A percentile compares a stretch with the other conserved stretches of the same genome.
These are phyloP conservation scores for Oegoconia quadripuncta DNA, from an alignment of 2,888 invertebrate genomes.

Conservation along the genomic window DNA sequence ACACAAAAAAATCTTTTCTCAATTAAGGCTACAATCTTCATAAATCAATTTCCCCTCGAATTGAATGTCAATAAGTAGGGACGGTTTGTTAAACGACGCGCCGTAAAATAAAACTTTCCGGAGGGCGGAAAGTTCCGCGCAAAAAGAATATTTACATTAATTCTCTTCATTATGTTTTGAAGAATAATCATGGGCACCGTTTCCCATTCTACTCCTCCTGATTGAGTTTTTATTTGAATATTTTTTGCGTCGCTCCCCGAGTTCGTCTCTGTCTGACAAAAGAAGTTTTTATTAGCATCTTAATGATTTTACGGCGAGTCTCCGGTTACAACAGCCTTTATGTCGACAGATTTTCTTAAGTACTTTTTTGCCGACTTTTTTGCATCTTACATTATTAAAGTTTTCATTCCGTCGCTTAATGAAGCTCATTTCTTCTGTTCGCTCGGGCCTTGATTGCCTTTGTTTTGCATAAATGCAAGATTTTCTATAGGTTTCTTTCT, in stretches of 20 bases:
- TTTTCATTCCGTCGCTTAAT: slow-evolving; percentile 78
- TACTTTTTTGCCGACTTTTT: slow-evolving; percentile 77
- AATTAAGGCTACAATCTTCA: slow-evolving; percentile 78
- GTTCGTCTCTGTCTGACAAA: slow-evolving; percentile 75
- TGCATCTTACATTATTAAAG: slow-evolving; percentile 80
- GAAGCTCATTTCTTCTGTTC: slow-evolving; percentile 80
- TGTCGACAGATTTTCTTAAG: slow-evolving; percentile 80
- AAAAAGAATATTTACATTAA: slow-evolving; percentile 81
- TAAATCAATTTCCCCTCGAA: slow-evolving; percentile 79
- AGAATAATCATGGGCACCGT: slow-evolving; percentile 78
- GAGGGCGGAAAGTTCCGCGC: slow-evolving; percentile 72
- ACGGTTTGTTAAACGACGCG: slow-evolving; percentile 76
- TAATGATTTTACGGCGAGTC: slow-evolving; percentile 80
- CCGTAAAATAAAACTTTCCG: slow-evolving; percentile 78
- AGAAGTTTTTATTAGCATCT: slow-evolving; percentile 81
- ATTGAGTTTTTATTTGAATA: slow-evolving; percentile 80
- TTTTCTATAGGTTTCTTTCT: slow-evolving; percentile 73
- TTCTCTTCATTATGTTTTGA: slow-evolving; percentile 81
- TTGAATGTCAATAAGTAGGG: slow-evolving; percentile 80
- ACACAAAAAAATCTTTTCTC: slow-evolving; percentile 61
- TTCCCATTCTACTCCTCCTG: slow-evolving; percentile 69
- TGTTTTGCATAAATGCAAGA: slow-evolving; percentile 79
- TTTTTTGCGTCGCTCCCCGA: slow-evolving; percentile 62
- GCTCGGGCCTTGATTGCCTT: slow-evolving; percentile 76
- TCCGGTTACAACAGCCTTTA: slow-evolving; percentile 79